Conservation (phyloP, 2,888 invertebrate genomes). For the Caradrina kadenii region DNA sequence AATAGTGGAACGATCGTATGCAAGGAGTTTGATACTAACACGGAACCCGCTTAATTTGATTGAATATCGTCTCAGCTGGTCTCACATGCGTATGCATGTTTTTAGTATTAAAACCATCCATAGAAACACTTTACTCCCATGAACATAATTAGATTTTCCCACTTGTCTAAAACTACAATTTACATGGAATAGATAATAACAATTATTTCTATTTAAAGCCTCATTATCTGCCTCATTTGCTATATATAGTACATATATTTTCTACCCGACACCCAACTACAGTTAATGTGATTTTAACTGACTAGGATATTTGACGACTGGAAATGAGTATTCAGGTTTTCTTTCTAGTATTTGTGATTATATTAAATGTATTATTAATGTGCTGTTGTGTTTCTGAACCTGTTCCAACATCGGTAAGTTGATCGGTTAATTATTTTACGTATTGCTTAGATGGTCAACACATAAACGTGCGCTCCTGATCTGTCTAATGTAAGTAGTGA, state of each 20-base stretch:
- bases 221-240: conserved; percentile 25
- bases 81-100: too few relatives aligned
- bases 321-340: conserved; percentile 5
- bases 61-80: not conserved
- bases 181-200: too few relatives aligned
- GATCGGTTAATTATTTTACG: too few relatives aligned
- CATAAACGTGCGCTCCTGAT: too few relatives aligned
- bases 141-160: too few relatives aligned
- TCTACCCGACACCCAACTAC: not conserved
- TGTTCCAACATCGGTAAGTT: conserved; percentile 13
- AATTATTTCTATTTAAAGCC: not conserved
- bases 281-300: conserved; percentile 37
- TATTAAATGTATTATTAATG: not conserved
- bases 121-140: too few relatives aligned
- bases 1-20: conserved; percentile 23
- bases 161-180: too few relatives aligned
- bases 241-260: not conserved
- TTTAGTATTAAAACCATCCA: too few relatives aligned
- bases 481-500: too few relatives aligned
- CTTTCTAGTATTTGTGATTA: not conserved
- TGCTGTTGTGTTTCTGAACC: not conserved
- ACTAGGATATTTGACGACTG: not conserved
- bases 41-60: conserved; percentile 20
- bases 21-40: conserved; percentile 25
- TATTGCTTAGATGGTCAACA: not conserved